Base-by-base conservation (phyloP, 2,113 vertebrate species). In the Oophaga pumilio region DNA sequence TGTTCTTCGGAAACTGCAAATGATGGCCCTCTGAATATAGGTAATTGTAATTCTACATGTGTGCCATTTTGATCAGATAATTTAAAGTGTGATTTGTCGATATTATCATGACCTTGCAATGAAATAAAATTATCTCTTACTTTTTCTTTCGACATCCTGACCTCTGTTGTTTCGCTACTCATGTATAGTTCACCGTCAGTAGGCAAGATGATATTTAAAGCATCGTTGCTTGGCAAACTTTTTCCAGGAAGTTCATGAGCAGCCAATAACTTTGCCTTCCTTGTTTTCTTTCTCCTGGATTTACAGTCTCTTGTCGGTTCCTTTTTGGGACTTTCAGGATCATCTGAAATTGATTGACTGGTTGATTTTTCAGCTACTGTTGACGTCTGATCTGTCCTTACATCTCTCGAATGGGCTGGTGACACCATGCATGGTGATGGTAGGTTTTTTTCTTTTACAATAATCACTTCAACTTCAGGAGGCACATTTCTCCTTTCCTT, bases 391-490 rank as follows among this genome's bases (percentile, higher is more conserved):
- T 22, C 49, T 87, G 82, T 0, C 52, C 64, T 84, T 84, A 64
- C 4, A 28, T 85, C 8, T 88, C 90, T 90, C 85, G 28, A 7
- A 86, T 73, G 66, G 49, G 79, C 56, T 69, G 73, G 15, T 52
- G n/a, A 76, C 59, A 74, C 24, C 60, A 68, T 90, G 81, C 89
- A 81, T 88, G 66, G 82, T 80, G 57, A 17, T 57, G 90, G 89
- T 18, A 87, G 89, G 0, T 90, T 91, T 52, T 90, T 91, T 24
- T 90, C 68, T 80, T 90, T 92, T 92, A 89, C 87, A 87, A 89
- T 90, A 52, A 66, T 92, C 83, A 93, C 90, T 92, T 93, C 93
- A 90, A 92, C 91, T 90, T 92, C 93, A 89, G 92, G 89, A 81
- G 68, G 52, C 80, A 71, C 89, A 56, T 87, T 89, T 50, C 24